Evolutionary conservation across 2,888 invertebrate genomes (phyloP), one percentile per base, ranked within the genome.

Genomic region (Cheilosia vulpina): DNA sequence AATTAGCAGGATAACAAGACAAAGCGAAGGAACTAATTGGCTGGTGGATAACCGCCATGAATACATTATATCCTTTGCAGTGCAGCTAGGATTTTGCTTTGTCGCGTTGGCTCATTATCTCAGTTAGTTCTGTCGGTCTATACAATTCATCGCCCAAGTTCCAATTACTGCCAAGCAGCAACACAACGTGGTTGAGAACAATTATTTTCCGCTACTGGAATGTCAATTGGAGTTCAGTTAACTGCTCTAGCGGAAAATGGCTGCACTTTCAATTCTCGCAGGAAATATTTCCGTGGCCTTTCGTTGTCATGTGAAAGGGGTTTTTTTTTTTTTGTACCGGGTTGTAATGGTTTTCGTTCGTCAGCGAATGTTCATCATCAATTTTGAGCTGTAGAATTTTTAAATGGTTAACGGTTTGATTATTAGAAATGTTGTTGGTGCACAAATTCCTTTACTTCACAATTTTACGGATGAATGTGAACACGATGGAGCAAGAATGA

Each of bases 161-260:
- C 38, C 77, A 77, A 77, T 77, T 77, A 77, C 47, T 77, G 69
- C 9, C 38, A 69, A 62, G 38, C 43, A 45, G 41, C 45, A 4
- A 17, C 21, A 13, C 34, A 55, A 21, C 15, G 27, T 58, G 17
- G 53, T 47, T 45, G 55, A 77, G 55, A 53, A 62, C 55, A 77
- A 63, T 77, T 69, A 62, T 41, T 31, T 60, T 52, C 41, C 62
- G 50, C 45, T 55, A 69, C 24, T 47, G 31, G 55, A 27, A 69
- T 47, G 27, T 34, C 62, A 62, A 55, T 69, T 69, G 55, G 55
- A 60, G 69, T 55, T 24, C n/a, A 63, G 62, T 34, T 41, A 17
- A 45, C 24, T 62, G 34, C 17, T 62, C 19, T n/a, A 63, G 17
- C 47, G 45, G 24, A 53, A 53, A 62, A 53, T 57, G 55, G 11